Base-by-base conservation (phyloP, 2,113 vertebrate species). In the Tyrannus savana region DNA sequence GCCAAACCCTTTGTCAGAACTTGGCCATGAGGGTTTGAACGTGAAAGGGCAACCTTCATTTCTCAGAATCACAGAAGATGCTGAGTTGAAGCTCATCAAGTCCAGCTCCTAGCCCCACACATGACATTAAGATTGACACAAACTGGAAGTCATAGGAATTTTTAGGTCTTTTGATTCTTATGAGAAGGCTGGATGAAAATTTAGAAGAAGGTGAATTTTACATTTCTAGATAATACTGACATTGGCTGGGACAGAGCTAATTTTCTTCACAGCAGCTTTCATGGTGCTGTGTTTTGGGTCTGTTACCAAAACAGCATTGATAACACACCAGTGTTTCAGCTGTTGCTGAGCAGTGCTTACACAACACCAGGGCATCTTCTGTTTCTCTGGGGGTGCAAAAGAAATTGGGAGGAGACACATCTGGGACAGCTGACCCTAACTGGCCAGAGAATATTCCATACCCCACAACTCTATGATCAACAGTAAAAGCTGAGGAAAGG, bases 401-500 rank as follows among this genome's bases (percentile, higher is more conserved):
- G 19, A 39, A 72, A 4, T 0, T 47, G 30, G 18, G 25, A 39
- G 10, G 9, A 35, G 4, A 35, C 18, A 39, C 41, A 66, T 10
- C 18, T 25, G 8, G 14, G 30, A 79, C 35, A 55, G 53, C 7
- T 19, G 25, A 67, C 12, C 30, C n/a, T 10, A 52, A 18, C 55
- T 8, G 14, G 64, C 12, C 23, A 33, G 33, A 87, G 9, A 12
- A 37, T 49, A 21, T 12, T 8, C 39, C 39, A 33, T 2, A 39
- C 7, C 7, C 13, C 10, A 8, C 2, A 3, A 71, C 14, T 21
- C 8, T 7, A 2, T 5, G 11, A 25, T 68, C 31, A 37, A 13
- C 56, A 53, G 9, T 9, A 62, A 55, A 78, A 76, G 4, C 33
- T 64, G 19, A 63, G 59, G 25, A 67, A 64, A 76, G 17, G 24